A percentile compares a stretch with the other conserved stretches of the same genome.
These are phyloP conservation scores for Neomorphus geoffroyi DNA, from an alignment of 2,797 vertebrate genomes.

Conservation along the genomic window DNA sequence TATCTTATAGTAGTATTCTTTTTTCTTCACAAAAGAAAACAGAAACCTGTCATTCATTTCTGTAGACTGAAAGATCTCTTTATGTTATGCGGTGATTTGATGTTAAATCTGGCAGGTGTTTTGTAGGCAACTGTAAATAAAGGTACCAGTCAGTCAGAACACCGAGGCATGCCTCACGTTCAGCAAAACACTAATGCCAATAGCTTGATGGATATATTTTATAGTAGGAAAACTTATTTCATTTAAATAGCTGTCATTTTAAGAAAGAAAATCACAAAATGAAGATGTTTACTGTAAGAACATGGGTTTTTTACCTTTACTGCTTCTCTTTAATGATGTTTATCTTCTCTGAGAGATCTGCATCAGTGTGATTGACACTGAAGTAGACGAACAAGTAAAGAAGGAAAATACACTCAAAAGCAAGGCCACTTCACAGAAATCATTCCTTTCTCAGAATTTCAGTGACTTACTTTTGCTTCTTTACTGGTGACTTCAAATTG, in stretches of 20 bases:
- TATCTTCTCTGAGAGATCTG: not conserved
- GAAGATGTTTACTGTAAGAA: not conserved
- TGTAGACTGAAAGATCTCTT: not conserved
- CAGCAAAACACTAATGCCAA: not conserved
- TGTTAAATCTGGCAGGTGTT: not conserved
- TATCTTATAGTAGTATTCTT: not conserved
- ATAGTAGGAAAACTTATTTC: not conserved
- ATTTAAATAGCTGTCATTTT: not conserved
- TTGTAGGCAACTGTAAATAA: not conserved
- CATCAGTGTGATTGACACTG: not conserved
- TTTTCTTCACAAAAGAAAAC: not conserved
- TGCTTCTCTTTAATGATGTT: not conserved
- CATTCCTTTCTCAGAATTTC: not conserved
- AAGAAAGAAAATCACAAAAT: not conserved
- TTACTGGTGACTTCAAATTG: not conserved
- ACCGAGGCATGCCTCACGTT: not conserved
- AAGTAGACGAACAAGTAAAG: not conserved
- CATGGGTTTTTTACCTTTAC: not conserved
- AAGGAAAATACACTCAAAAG: not conserved
- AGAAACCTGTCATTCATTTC: not conserved
- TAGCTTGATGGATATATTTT: not conserved
- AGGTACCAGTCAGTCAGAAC: not conserved
- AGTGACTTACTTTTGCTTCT: not conserved
- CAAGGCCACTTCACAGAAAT: not conserved
- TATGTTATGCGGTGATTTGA: not conserved